Evolutionary conservation across 2,797 vertebrate genomes (phyloP), one percentile per base, ranked within the genome.

Genomic region (Nyctibius grandis): DNA sequence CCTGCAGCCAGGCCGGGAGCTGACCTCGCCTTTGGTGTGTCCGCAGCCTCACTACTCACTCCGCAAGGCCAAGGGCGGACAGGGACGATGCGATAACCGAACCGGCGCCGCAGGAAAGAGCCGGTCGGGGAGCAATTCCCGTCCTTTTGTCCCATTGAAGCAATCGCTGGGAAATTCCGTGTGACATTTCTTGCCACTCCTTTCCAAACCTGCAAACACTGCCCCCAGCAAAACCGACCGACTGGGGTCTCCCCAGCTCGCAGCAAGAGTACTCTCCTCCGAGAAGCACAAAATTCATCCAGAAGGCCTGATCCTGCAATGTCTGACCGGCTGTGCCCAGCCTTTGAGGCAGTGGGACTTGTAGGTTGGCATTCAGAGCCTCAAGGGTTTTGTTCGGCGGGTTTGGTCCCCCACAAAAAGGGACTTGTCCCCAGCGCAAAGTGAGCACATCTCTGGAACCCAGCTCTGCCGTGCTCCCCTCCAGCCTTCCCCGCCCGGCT

Each of bases 381-480:
- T 53, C 22, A 45, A 65, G 25, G 34, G 23, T 26, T 54, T 83
- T 79, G 12, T 47, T 29, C 5, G 1, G 21, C 0, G 0, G 10
- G 17, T 68, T 53, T 48, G 42, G 5, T 6, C 33, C 11, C 40
- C 3, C 13, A 45, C 72, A 70, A 7, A 11, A 47, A 72, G 29
- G 11, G 14, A 18, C 18, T 21, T 73, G 23, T 5, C 4, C 17
- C 13, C 3, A 2, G 31, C 0, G 4, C 42, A 33, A 65, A 91
- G 18, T 2, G 13, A 89, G 17, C 3, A 2, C 29, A 42, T 36
- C 47, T 33, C 65, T 14, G 34, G 25, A 65, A 44, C 20, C 26
- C 21, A 19, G 26, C 9, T 21, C 9, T 67, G 44, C 40, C 5
- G 9, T 15, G 19, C 15, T 36, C 6, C 19, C 15, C 34, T 51